phyloP scores from a whole-genome alignment of 2,888 invertebrate species.

The Ethmia dodecea region DNA sequence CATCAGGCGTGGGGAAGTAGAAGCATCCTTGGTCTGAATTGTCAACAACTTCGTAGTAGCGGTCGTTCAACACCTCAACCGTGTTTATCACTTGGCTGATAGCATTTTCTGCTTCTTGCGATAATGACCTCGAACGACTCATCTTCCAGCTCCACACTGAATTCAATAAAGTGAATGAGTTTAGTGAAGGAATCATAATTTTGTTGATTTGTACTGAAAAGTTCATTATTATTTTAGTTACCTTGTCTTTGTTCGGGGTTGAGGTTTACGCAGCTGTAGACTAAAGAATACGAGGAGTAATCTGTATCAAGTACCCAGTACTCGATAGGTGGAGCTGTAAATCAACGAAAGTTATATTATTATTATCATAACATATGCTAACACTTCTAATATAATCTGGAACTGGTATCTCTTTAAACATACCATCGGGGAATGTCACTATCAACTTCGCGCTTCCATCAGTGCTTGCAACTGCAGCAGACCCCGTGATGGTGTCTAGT shows the following conservation, averaged over 20 bases:
- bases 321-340: constrained; percentile 21
- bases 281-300: constrained; percentile 76
- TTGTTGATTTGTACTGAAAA: not conserved
- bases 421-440: constrained; percentile 74
- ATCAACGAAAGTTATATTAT: not conserved
- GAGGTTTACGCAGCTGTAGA: constrained; percentile 77
- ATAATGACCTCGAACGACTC: constrained; percentile 30
- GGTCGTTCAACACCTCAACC: constrained; percentile 32
- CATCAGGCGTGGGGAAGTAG: constrained; percentile 32
- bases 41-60: constrained; percentile 28
- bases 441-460: constrained; percentile 78
- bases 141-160: constrained; percentile 51
- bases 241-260: constrained; percentile 50
- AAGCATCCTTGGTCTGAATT: constrained; percentile 38
- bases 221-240: constrained; percentile 27
- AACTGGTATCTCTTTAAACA: constrained; percentile 13
- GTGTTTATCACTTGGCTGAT: constrained; percentile 28
- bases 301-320: constrained; percentile 64
- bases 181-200: not conserved
- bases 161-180: not conserved
- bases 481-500: constrained; percentile 34
- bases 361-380: not conserved
- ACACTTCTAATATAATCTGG: not conserved
- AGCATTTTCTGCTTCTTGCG: constrained; percentile 19
- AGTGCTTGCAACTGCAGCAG: constrained; percentile 56